phyloP scores from a whole-genome alignment of 2,888 invertebrate genomes.

The Tinea semifulvella region DNA sequence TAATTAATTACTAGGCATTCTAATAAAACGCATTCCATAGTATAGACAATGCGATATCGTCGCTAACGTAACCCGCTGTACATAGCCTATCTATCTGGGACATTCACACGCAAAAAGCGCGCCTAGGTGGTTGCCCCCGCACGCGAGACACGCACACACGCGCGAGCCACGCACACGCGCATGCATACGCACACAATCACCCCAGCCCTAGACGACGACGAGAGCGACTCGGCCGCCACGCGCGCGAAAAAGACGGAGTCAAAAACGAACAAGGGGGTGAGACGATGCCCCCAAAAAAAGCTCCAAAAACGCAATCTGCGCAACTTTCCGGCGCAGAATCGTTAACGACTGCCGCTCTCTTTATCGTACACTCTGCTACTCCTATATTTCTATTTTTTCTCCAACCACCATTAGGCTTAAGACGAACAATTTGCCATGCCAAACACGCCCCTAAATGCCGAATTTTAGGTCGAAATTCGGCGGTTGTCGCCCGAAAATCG shows the following conservation, averaged over 20 bases:
- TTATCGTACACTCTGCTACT: conserved; percentile 63
- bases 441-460: conserved; percentile 13
- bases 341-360: conserved; percentile 67
- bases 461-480: conserved; percentile 18
- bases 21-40: neutral
- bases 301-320: conserved; percentile 69
- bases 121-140: conserved; percentile 11
- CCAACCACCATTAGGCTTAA: conserved; percentile 55
- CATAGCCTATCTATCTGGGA: conserved; percentile 42
- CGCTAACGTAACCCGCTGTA: neutral
- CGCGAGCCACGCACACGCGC: conserved; percentile 24
- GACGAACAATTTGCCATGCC: conserved; percentile 26
- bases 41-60: conserved; percentile 5
- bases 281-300: conserved; percentile 66
- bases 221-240: conserved; percentile 34
- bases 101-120: conserved; percentile 54
- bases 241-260: conserved; percentile 61
- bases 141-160: conserved; percentile 53
- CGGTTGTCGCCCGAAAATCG: conserved; percentile 22
- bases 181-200: conserved; percentile 27
- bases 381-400: conserved; percentile 68
- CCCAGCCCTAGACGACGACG: conserved; percentile 27
- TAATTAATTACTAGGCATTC: neutral
- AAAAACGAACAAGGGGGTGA: conserved; percentile 64
- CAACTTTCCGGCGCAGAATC: conserved; percentile 69